A percentile compares a stretch with the other conserved stretches of the same genome.
Evolutionary conservation across 92 coral and sea anemone species (phyloP).

Genomic region (Pocillopora meandrina): DNA sequence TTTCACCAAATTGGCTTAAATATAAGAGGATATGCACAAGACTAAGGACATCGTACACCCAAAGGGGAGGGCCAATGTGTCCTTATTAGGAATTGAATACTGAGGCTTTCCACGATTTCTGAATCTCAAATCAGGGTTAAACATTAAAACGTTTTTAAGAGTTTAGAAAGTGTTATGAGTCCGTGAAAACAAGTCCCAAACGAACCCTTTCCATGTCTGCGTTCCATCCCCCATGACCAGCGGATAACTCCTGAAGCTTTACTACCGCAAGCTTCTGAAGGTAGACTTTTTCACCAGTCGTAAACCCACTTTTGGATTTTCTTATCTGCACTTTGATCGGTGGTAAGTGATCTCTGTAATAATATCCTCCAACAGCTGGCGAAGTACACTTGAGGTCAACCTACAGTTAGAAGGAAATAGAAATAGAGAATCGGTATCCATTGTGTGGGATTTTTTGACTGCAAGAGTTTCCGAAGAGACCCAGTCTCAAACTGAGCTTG

Average conservation of each 20-base stretch:
- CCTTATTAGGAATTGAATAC: no score
- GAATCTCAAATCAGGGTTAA: no score
- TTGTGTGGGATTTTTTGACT: no score
- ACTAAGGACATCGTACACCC: no score
- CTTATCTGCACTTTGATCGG: conserved; percentile 26
- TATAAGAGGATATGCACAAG: no score
- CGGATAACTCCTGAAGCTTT: conserved; percentile 48
- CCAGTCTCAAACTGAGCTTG: no score
- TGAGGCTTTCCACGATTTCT: no score
- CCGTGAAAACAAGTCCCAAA: neutral
- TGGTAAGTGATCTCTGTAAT: conserved; percentile 68
- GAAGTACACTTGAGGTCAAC: conserved; percentile 56
- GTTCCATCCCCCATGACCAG: conserved; percentile 71
- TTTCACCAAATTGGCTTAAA: neutral
- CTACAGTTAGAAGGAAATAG: conserved; percentile 15
- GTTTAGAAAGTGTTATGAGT: neutral
- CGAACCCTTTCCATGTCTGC: conserved; percentile 59
- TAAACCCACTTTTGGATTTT: conserved; percentile 44
- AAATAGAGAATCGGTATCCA: no score
- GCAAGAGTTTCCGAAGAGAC: no score
- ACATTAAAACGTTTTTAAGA: neutral
- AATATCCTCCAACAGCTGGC: conserved; percentile 57
- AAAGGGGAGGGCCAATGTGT: no score
- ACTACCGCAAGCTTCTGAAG: conserved; percentile 33
- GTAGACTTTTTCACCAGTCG: conserved; percentile 67